A percentile compares a stretch with the other conserved stretches of the same genome.
Conservation (phyloP, 2,797 vertebrate species). For the Enteromius paludinosus region DNA sequence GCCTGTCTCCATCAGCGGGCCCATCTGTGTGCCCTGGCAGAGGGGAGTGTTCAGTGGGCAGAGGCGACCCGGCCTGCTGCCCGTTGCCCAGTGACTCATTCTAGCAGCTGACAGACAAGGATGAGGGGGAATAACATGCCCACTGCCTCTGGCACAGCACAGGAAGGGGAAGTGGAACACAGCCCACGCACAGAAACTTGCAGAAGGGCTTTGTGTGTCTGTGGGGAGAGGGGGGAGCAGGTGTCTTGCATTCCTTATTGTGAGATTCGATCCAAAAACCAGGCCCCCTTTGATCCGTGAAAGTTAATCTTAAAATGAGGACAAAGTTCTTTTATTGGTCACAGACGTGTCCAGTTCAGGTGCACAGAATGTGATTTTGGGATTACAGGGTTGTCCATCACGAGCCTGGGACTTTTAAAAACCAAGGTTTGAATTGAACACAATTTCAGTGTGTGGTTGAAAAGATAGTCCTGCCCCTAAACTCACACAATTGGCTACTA, state of each 20-base stretch:
- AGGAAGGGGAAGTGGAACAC: conserved; percentile 56
- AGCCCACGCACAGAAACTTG: conserved; percentile 55
- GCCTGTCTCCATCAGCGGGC: conserved; percentile 12
- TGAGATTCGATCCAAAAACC: conserved; percentile 41
- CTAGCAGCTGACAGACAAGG: conserved; percentile 56
- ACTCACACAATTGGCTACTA: neutral
- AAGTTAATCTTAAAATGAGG: conserved; percentile 32
- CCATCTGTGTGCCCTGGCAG: conserved; percentile 42
- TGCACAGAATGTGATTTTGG: neutral
- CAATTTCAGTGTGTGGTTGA: neutral
- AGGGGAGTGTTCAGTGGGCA: conserved; percentile 35
- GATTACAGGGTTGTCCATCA: neutral
- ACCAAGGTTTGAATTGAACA: neutral
- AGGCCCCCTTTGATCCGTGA: conserved; percentile 5
- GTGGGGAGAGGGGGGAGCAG: conserved; percentile 44
- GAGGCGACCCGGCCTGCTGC: conserved; percentile 27
- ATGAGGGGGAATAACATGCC: conserved; percentile 37
- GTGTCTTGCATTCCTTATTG: conserved; percentile 43
- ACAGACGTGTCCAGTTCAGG: neutral
- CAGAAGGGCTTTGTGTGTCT: conserved; percentile 52
- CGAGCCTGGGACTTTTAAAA: conserved; percentile 7
- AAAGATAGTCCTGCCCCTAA: neutral
- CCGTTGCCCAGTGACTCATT: conserved; percentile 53
- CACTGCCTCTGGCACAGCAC: conserved; percentile 43
- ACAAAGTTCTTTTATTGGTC: conserved; percentile 28